phyloP scores from a whole-genome alignment of 2,888 invertebrate genomes.

The Cataglyphis albicans region DNA sequence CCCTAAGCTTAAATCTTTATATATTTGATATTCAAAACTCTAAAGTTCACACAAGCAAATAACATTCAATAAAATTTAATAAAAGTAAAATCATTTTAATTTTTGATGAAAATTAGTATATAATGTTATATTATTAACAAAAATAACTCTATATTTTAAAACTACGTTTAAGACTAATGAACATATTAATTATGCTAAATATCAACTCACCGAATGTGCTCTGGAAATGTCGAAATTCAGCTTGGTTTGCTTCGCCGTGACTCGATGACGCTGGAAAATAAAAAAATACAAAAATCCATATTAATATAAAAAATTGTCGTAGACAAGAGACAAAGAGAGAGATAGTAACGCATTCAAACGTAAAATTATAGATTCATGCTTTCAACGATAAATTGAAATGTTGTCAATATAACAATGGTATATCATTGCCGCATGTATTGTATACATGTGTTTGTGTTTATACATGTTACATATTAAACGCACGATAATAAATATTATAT shows the following conservation, averaged over 20 bases:
- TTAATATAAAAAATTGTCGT: constrained; percentile 32
- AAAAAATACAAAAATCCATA: constrained; percentile 1
- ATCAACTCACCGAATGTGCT: constrained; percentile 32
- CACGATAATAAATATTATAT: constrained; percentile 28
- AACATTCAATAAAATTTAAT: background rate
- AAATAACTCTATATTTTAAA: background rate
- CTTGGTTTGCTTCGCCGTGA: constrained; percentile 26
- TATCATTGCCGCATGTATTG: no score
- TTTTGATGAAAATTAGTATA: background rate
- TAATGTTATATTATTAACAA: background rate
- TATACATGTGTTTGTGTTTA: no score
- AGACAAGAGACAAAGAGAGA: background rate
- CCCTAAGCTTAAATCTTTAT: background rate
- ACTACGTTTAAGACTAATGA: background rate
- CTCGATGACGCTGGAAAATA: constrained; percentile 30
- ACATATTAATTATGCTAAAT: constrained; percentile 23
- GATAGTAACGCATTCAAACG: constrained; percentile 22
- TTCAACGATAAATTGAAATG: constrained; percentile 40
- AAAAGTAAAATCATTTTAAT: background rate
- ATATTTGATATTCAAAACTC: background rate
- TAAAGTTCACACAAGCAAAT: background rate
- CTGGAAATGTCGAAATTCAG: constrained; percentile 35
- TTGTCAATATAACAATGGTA: constrained; percentile 19
- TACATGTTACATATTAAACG: constrained; percentile 25
- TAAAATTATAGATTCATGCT: constrained; percentile 44